Percentiles rank a stretch among this genome's conserved stretches.
phyloP scores from a whole-genome alignment of 1,140 invertebrate genomes.

The Scaptomyza pallida region DNA sequence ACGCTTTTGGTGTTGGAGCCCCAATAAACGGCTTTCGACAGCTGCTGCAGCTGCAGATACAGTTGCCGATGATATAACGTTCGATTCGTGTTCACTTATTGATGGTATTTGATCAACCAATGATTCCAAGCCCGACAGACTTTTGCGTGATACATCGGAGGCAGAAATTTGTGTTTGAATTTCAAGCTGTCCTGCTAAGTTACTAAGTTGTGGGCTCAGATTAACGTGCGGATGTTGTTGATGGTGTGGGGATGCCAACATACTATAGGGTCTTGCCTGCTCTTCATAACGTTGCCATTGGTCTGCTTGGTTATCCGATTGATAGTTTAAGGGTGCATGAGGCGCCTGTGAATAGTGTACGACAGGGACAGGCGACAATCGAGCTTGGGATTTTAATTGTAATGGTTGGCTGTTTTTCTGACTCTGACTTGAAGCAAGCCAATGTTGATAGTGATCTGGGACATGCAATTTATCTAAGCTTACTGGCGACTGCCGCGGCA shows the following conservation, averaged over 20 bases:
- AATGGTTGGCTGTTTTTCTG: background rate
- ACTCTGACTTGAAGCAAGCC: conserved; percentile 46
- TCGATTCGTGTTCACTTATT: conserved; percentile 87
- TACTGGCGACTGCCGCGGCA: conserved; percentile 16
- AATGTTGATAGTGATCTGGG: conserved; percentile 64
- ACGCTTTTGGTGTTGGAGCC: conserved; percentile 57
- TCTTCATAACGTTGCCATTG: conserved; percentile 61
- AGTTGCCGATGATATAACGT: conserved; percentile 41
- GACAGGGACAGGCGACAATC: conserved; percentile 1
- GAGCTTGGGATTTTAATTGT: conserved; percentile 1
- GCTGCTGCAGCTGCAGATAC: conserved; percentile 61
- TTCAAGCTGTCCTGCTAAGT: conserved; percentile 33
- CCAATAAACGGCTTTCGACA: conserved; percentile 64
- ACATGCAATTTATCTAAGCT: conserved; percentile 22
- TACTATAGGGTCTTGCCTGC: conserved; percentile 37
- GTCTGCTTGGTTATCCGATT: conserved; percentile 27
- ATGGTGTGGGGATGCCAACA: conserved; percentile 39
- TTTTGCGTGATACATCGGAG: conserved; percentile 93
- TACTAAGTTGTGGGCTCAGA: conserved; percentile 36
- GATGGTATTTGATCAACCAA: conserved; percentile 96
- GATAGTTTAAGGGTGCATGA: conserved; percentile 31
- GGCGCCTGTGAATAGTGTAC: conserved; percentile 49
- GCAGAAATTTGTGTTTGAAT: conserved; percentile 8
- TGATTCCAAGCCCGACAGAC: conserved; percentile 94
- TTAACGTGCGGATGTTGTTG: conserved; percentile 21